phyloP scores from a whole-genome alignment of 37 sponge, comb jelly and placozoan genomes.

The Petrosia ficiformis region DNA sequence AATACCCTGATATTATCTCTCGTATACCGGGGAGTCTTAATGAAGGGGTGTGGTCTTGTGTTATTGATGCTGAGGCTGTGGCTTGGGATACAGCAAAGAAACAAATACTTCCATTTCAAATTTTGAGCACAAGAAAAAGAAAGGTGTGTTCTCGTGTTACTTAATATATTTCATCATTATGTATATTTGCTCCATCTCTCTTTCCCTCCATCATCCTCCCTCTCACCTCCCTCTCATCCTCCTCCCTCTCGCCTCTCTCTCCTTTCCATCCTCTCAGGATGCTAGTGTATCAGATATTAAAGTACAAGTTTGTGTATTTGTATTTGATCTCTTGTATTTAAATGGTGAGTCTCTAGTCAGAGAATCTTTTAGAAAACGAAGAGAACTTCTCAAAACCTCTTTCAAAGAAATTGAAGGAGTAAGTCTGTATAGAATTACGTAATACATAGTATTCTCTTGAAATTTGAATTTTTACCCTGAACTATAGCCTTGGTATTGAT shows the following conservation, averaged over 20 bases:
- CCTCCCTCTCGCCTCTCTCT: too few relatives aligned
- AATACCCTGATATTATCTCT: constrained; percentile 94
- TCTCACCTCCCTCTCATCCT: background rate
- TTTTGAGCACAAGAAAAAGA: constrained; percentile 91
- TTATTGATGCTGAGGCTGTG: constrained; percentile 94
- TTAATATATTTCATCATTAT: too few relatives aligned
- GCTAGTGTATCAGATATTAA: constrained; percentile 80
- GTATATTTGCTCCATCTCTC: background rate
- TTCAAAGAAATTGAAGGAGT: constrained; percentile 93
- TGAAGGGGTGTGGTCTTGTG: constrained; percentile 74
- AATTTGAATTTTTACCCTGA: too few relatives aligned
- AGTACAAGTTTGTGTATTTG: constrained; percentile 96
- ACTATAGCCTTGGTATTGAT: too few relatives aligned
- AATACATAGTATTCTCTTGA: background rate
- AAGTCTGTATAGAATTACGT: constrained; percentile 22
- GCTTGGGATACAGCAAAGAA: constrained; percentile 94
- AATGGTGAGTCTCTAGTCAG: constrained; percentile 92
- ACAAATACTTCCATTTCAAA: constrained; percentile 95
- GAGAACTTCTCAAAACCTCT: constrained; percentile 74
- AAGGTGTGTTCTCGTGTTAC: constrained; percentile 58
- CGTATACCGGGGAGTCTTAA: constrained; percentile 77
- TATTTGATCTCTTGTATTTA: constrained; percentile 93
- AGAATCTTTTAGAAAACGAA: constrained; percentile 73
- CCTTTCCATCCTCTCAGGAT: constrained; percentile 43
- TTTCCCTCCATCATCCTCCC: background rate